Base-by-base conservation (phyloP, 1,140 invertebrate genomes). In the Drosophila navojoa region DNA sequence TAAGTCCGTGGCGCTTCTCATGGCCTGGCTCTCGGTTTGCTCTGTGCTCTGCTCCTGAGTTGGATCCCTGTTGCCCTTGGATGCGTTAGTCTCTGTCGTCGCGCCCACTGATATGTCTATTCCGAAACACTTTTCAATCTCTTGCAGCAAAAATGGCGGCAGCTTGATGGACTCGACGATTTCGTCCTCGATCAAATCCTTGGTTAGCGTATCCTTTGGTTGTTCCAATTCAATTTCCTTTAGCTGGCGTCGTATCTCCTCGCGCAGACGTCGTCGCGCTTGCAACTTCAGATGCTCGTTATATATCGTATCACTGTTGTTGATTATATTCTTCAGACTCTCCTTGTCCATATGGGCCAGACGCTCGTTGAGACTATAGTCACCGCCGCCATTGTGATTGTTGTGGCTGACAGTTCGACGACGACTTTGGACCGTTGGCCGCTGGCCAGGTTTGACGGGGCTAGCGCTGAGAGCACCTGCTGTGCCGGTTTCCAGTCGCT, bases 91-190 rank as follows among this genome's bases (percentile, higher is more conserved):
- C 15, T 45, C 5, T 45, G 4, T 0, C 42, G 15, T 15, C 5
- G 15, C 3, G 5, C 4, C 15, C 5, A 3, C 42, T 52, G 52
- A 44, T 44, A 84, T 60, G 5, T 89, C 53, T 16, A 81, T 68
- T 45, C 90, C 84, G 7, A 91, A 84, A n/a, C 84, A 87, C 35
- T 91, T 77, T 60, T 78, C 76, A 35, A 91, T 91, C 52, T 91
- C 87, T 32, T 86, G 67, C 16, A 91, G 58, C 27, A 91, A 38
- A 4, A 76, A 7, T 16, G 76, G 62, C 7, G 90, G 90, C 47
- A 91, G 71, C 29, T 82, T 71, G 0, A 90, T 84, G 22, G 89
- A 61, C 53, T 91, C 90, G 6, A 91, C 89, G 45, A 84, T 84
- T 45, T 81, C 85, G 49, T 92, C 91, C 15, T 90, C 82, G 13